Evolutionary conservation across 2,113 vertebrate genomes (phyloP), one percentile per base, ranked within the genome.

Genomic region (Rhea americana): DNA sequence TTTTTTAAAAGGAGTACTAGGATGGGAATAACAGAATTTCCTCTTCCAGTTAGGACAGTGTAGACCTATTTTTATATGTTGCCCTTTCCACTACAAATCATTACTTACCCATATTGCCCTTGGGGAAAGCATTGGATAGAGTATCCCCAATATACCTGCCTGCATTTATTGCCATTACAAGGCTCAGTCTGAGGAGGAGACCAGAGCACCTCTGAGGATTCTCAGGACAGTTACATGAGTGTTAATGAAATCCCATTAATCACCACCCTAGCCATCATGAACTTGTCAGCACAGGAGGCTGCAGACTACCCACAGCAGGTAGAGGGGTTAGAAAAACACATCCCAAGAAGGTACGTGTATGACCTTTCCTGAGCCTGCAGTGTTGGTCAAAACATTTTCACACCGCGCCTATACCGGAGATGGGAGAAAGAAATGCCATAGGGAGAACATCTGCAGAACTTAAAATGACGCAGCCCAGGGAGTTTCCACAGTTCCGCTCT

Each of bases 391-490:
- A 94, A 94, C 30, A 77, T 80, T 94, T 94, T 88, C 10, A 5
- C 86, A 79, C 81, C 77, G 62, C 76, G 81, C 63, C 83, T 91
- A 85, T 90, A 90, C 85, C n/a, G 9, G 90, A 93, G 87, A 94
- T 93, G 90, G 91, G 82, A 93, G 58, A 71, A 90, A 80, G 19
- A 94, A 95, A 94, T 41, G 67, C 93, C 93, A 93, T 7, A n/a
- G 88, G 91, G 91, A 96, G 80, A 96, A 95, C 94, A 96, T 95
- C 93, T 96, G 88, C 88, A 95, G 92, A 96, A 87, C 35, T 89
- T 65, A 84, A 68, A 93, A 90, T 70, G 59, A 43, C 80, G 88
- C 30, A 39, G 66, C 53, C n/a, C 4, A 4, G 83, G 81, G 71
- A 75, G 65, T 90, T 90, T 91, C 56, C 82, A 85, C 4, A 26